These are phyloP conservation scores for Aspidapion aeneum DNA, from an alignment of 2,888 invertebrate species.

Conservation along the genomic window DNA sequence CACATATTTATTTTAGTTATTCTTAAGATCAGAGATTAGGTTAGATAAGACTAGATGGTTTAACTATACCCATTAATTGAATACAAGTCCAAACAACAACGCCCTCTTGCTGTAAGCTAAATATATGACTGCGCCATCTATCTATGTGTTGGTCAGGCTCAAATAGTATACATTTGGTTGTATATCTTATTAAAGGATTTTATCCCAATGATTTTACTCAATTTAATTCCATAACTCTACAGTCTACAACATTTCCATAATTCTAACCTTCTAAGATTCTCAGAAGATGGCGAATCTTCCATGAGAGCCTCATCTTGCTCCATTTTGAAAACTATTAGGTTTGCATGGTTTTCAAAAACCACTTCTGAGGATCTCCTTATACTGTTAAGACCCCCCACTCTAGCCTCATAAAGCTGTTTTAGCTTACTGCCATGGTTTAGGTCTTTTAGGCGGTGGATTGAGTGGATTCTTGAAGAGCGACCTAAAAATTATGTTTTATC, in stretches of 20 bases:
- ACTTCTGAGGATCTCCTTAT: slow-evolving; percentile 6
- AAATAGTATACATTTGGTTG: too few species aligned
- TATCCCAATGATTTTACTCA: too few species aligned
- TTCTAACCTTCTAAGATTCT: slow-evolving; percentile 63
- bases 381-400: slow-evolving; percentile 21
- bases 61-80: too few species aligned
- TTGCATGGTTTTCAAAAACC: slow-evolving; percentile 50
- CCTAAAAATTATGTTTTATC: not conserved
- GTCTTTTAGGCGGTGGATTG: slow-evolving; percentile 24
- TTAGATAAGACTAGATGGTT: slow-evolving; percentile 13
- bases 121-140: too few species aligned
- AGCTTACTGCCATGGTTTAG: slow-evolving; percentile 20
- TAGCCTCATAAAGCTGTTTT: slow-evolving; percentile 22
- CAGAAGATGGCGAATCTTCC: slow-evolving; percentile 61
- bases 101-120: too few species aligned
- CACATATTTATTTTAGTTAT: too few species aligned
- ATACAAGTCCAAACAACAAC: too few species aligned
- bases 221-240: too few species aligned
- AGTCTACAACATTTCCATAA: too few species aligned
- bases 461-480: slow-evolving; percentile 6
- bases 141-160: too few species aligned
- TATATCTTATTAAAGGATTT: too few species aligned
- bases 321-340: slow-evolving; percentile 61
- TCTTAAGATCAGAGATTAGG: not conserved
- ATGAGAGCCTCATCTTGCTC: slow-evolving; percentile 61